phyloP scores from a whole-genome alignment of 2,797 vertebrate genomes.

The Hybognathus amarus region DNA sequence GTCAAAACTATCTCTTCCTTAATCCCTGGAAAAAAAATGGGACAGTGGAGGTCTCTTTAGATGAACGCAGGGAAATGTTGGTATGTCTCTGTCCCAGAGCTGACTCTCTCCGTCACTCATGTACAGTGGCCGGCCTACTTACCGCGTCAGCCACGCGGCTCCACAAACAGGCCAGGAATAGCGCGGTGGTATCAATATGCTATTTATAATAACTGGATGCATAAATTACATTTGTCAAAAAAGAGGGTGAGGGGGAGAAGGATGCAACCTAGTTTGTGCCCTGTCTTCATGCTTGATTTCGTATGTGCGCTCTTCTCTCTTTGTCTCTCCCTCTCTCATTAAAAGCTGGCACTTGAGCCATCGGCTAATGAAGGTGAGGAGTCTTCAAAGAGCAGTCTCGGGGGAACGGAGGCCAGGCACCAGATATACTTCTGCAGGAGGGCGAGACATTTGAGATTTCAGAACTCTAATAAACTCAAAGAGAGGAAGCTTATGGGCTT shows the following conservation, averaged over 20 bases:
- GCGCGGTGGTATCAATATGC: constrained; percentile 73
- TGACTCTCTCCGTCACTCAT: constrained; percentile 27
- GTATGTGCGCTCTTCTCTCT: background rate
- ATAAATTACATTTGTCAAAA: constrained; percentile 81
- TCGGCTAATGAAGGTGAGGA: constrained; percentile 38
- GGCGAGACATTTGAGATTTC: constrained; percentile 32
- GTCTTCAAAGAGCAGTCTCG: constrained; percentile 26
- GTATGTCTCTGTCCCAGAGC: constrained; percentile 18
- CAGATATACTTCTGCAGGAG: constrained; percentile 23
- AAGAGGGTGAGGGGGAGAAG: constrained; percentile 59
- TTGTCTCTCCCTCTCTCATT: constrained; percentile 20
- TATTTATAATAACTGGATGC: constrained; percentile 79
- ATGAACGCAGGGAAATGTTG: constrained; percentile 6
- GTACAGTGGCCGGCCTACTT: constrained; percentile 53
- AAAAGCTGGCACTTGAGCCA: constrained; percentile 28
- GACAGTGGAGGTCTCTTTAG: background rate
- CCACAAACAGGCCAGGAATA: constrained; percentile 69
- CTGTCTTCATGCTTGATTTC: constrained; percentile 11
- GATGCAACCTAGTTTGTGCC: constrained; percentile 70
- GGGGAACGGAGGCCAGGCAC: background rate
- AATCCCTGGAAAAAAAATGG: constrained; percentile 17
- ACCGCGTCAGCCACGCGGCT: constrained; percentile 63
- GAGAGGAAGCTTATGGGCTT: constrained; percentile 12
- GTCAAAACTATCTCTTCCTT: constrained; percentile 15
- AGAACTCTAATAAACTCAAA: constrained; percentile 32